phyloP scores from a whole-genome alignment of 2,797 vertebrate species.

The Phoeniculus purpureus region DNA sequence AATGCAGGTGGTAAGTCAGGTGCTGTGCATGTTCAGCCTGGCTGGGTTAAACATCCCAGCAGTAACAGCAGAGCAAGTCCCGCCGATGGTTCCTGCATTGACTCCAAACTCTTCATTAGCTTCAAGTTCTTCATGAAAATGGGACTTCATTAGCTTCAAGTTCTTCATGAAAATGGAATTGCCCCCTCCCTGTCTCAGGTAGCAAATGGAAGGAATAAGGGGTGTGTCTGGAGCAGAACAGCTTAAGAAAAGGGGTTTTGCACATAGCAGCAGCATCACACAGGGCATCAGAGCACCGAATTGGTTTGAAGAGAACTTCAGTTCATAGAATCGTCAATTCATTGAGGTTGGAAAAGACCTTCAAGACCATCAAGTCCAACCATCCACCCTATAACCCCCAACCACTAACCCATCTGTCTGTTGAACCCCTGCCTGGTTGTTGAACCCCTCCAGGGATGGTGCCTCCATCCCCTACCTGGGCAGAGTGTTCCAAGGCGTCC shows the following conservation, averaged over 20 bases:
- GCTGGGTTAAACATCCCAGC: not conserved
- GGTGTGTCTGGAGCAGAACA: not conserved
- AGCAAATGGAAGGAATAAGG: not conserved
- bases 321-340: no score
- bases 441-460: no score
- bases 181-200: not conserved
- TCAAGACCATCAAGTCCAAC: no score
- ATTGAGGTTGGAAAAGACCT: no score
- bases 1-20: not conserved
- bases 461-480: no score
- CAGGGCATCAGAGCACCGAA: fast-evolving
- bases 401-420: no score
- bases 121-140: not conserved
- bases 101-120: not conserved
- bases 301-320: no score
- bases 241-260: not conserved
- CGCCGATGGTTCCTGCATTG: not conserved
- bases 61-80: not conserved
- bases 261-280: not conserved
- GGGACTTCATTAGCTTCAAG: not conserved
- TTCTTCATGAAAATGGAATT: not conserved
- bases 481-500: no score
- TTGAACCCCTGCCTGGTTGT: no score
- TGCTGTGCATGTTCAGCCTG: not conserved
- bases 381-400: no score